Conservation (phyloP, 37 sponge, comb jelly and placozoan genomes). For the Spongia lamella region DNA sequence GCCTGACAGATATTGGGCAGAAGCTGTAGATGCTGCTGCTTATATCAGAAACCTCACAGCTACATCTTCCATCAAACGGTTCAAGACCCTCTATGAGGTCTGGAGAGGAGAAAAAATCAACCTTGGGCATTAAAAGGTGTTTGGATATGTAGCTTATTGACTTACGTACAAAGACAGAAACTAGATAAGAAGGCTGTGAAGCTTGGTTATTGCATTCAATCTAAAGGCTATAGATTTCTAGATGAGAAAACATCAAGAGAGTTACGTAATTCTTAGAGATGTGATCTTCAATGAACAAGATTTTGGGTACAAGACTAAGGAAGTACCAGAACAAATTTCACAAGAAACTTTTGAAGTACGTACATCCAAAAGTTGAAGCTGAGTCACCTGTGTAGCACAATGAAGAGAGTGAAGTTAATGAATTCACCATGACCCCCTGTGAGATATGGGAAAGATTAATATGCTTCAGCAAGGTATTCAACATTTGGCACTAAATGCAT, state of each 20-base stretch:
- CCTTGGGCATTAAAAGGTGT: constrained; percentile 33
- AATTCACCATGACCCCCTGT: no score
- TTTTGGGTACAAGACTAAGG: neutral
- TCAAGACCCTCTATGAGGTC: constrained; percentile 43
- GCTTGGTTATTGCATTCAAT: neutral
- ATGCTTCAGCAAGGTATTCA: no score
- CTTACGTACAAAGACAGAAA: no score
- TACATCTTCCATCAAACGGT: constrained; percentile 32
- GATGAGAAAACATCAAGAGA: constrained; percentile 5
- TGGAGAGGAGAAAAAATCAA: constrained; percentile 44
- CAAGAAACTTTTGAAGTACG: no score
- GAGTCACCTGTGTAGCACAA: no score
- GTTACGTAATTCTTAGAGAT: constrained; percentile 1
- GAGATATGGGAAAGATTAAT: no score
- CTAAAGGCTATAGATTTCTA: constrained; percentile 15
- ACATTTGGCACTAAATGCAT: no score
- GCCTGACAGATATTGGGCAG: no score
- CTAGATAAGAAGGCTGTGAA: neutral
- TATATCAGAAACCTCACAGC: constrained; percentile 36
- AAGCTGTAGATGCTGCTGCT: constrained; percentile 26
- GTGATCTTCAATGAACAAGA: constrained; percentile 15
- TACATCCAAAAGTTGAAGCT: no score
- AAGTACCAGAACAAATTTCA: no score
- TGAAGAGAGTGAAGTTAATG: no score
- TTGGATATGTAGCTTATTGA: constrained; percentile 65